Evolutionary conservation across 2,888 invertebrate species (phyloP).

Genomic region (Macroteleia sp.): DNA sequence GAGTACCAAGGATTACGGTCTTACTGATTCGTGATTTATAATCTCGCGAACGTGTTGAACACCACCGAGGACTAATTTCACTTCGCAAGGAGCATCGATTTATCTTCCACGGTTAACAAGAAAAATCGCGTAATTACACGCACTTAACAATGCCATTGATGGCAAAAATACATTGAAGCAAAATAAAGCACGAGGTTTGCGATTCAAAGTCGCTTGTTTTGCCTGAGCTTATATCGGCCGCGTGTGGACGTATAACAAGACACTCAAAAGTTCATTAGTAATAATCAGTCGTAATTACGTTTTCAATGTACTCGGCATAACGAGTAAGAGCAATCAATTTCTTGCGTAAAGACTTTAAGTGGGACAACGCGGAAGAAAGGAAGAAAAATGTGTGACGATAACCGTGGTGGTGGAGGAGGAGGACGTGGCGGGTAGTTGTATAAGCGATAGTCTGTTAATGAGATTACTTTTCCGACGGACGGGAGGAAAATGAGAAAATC

Average conservation of each 20-base stretch:
- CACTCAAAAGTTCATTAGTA: conserved; percentile 47
- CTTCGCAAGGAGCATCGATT: conserved; percentile 32
- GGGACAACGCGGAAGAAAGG: conserved; percentile 40
- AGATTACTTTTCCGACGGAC: conserved; percentile 76
- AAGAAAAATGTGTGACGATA: conserved; percentile 53
- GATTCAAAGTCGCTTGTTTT: not conserved
- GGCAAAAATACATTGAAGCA: not conserved
- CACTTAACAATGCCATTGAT: conserved; percentile 17
- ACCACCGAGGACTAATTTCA: conserved; percentile 32
- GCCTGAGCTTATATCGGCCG: not conserved
- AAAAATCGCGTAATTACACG: conserved; percentile 43
- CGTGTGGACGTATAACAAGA: conserved; percentile 1
- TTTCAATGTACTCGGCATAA: conserved; percentile 33
- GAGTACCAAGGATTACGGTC: conserved; percentile 27
- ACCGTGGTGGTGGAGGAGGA: conserved; percentile 47
- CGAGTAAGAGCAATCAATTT: conserved; percentile 51
- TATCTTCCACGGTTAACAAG: conserved; percentile 21
- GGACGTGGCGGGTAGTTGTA: no score
- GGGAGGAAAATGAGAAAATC: conserved; percentile 77
- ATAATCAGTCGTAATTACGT: conserved; percentile 45
- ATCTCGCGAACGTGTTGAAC: conserved; percentile 42
- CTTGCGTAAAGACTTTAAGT: conserved; percentile 50
- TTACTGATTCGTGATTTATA: conserved; percentile 49
- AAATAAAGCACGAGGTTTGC: not conserved
- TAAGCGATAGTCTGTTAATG: conserved; percentile 74